Evolutionary conservation across 1,140 invertebrate species (phyloP).

Genomic region (Cotesia vestalis): DNA sequence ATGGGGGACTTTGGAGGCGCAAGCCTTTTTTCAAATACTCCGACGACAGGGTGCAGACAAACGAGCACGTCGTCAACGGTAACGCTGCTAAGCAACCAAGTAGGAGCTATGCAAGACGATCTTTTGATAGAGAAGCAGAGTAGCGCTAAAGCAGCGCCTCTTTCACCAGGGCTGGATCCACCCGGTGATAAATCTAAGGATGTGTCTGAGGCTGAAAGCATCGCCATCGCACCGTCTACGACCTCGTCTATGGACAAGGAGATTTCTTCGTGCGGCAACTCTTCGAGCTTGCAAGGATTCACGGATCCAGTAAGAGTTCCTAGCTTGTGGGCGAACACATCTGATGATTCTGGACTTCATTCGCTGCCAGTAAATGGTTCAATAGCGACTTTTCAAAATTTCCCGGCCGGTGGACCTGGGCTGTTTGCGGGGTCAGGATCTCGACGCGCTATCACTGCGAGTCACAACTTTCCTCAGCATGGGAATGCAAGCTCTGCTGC

Average conservation of each 20-base stretch:
- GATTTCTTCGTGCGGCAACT: slow-evolving; percentile 49
- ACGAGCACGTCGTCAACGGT: slow-evolving; percentile 34
- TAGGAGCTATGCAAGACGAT: slow-evolving; percentile 71
- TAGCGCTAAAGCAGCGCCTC: slow-evolving; percentile 60
- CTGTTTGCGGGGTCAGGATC: slow-evolving; percentile 56
- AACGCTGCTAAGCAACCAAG: slow-evolving; percentile 39
- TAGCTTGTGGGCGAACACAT: slow-evolving; percentile 56
- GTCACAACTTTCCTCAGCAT: slow-evolving; percentile 73
- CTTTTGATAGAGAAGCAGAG: slow-evolving; percentile 68
- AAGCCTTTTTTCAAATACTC: slow-evolving; percentile 54
- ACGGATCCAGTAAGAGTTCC: slow-evolving; percentile 55
- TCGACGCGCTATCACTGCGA: slow-evolving; percentile 74
- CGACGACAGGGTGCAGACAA: slow-evolving; percentile 42
- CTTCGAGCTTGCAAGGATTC: slow-evolving; percentile 51
- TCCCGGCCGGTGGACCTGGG: slow-evolving; percentile 56
- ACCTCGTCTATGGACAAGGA: slow-evolving; percentile 57
- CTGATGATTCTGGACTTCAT: slow-evolving; percentile 53
- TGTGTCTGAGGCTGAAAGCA: slow-evolving; percentile 50
- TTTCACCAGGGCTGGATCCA: slow-evolving; percentile 52
- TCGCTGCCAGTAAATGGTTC: slow-evolving; percentile 59
- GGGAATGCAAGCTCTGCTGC: slow-evolving; percentile 40
- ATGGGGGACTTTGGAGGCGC: slow-evolving; percentile 62
- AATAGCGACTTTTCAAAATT: slow-evolving; percentile 62
- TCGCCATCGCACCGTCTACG: slow-evolving; percentile 51
- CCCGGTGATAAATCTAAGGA: slow-evolving; percentile 53